Evolutionary conservation across 2,797 vertebrate genomes (phyloP), one percentile per base, ranked within the genome.

Genomic region (Toxotes lorentzi): DNA sequence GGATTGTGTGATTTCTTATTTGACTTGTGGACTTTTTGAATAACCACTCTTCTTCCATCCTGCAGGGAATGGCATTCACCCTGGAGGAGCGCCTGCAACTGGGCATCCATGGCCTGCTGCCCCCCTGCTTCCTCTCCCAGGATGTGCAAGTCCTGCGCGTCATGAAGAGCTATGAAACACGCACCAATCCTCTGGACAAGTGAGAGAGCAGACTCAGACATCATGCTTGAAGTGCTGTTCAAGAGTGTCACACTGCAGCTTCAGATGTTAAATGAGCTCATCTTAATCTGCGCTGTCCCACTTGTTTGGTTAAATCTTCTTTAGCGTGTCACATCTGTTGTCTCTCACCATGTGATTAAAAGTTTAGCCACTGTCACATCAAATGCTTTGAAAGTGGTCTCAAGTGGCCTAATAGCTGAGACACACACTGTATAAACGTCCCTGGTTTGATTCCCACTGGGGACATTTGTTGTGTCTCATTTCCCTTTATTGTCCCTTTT

Each of bases 61-160:
- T 82, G 59, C 82, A 98, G 98, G 98, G 98, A 47, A 99, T 99
- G 98, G 98, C 97, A 4, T 99, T 99, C 88, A 99, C 97, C 0
- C 94, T 99, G 85, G 94, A 99, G 90, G 98, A 99, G 91, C 96
- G 98, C 68, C 89, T 96, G 3, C 98, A 99, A 76, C 95, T 99
- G 82, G 98, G 98, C 78, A 99, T 99, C 92, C 98, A 99, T 0
- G 98, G 98, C 78, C 95, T 99, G 79, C 94, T 99, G 79, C 98
- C 98, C 0, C 98, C 98, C 64, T 99, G 98, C 90, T 99, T 99
- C 93, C 94, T 99, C 70, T 97, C 97, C 60, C 98, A 98, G 94
- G 98, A 99, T 0, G 95, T 99, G 43, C 98, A 99, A 89, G 96
- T 97, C 76, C 96, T 99, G 70, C 96, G 98, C 0, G 97, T 99